These are phyloP conservation scores for Rhamphomyia laevipes DNA, from an alignment of 2,888 invertebrate species.

Conservation along the genomic window DNA sequence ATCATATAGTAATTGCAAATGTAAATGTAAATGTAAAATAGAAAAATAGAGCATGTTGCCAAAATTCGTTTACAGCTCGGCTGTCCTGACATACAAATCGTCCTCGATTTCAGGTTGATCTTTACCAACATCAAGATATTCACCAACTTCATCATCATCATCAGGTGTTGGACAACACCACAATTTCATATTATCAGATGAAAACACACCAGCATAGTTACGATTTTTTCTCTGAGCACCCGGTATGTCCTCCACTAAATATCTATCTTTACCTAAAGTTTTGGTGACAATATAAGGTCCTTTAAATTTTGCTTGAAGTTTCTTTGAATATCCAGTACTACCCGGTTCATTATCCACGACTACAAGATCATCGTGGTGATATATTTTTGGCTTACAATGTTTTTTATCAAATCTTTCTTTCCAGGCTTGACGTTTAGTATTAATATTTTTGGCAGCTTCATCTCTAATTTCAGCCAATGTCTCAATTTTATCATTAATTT, in stretches of 20 bases:
- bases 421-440: not conserved
- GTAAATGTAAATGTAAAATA: too few relatives aligned
- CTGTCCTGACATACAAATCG: too few relatives aligned
- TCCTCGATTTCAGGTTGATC: too few relatives aligned
- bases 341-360: slow-evolving; percentile 3
- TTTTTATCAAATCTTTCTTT: slow-evolving; percentile 1
- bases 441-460: not conserved
- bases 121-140: too few relatives aligned
- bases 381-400: not conserved
- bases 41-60: too few relatives aligned
- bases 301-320: slow-evolving; percentile 13
- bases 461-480: too few relatives aligned
- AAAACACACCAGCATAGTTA: slow-evolving; percentile 12
- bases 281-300: slow-evolving; percentile 13
- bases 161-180: slow-evolving; percentile 4
- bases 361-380: not conserved
- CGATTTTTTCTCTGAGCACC: slow-evolving; percentile 11
- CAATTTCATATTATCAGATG: slow-evolving; percentile 14
- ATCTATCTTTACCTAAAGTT: slow-evolving; percentile 13
- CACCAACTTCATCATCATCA: not conserved
- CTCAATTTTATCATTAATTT: not conserved
- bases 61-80: too few relatives aligned
- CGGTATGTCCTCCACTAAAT: slow-evolving; percentile 15
- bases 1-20: too few relatives aligned
- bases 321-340: slow-evolving; percentile 7